A percentile compares a stretch with the other conserved stretches of the same genome.
These are phyloP conservation scores for Pachypanchax playfairii DNA, from an alignment of 2,113 vertebrate genomes.

Conservation along the genomic window DNA sequence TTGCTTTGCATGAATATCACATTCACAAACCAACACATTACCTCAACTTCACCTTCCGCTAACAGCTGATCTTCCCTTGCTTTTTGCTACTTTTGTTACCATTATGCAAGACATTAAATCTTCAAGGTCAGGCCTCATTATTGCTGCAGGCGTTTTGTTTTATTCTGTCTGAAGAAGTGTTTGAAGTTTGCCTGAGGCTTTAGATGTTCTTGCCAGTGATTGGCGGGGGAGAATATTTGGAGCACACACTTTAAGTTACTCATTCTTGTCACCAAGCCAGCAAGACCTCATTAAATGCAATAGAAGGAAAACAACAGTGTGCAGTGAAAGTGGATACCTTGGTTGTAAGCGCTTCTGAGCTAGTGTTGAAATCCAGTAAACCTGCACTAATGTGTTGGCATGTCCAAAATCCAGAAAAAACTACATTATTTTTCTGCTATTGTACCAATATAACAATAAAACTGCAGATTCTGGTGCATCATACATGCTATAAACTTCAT, in stretches of 20 bases:
- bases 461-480: no score
- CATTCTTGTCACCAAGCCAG: slow-evolving; percentile 41
- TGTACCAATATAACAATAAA: not conserved
- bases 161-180: slow-evolving; percentile 61
- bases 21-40: slow-evolving; percentile 18
- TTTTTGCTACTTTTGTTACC: slow-evolving; percentile 48
- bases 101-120: slow-evolving; percentile 49
- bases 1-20: not conserved
- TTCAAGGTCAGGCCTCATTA: slow-evolving; percentile 54
- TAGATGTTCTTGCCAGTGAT: slow-evolving; percentile 60
- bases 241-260: slow-evolving; percentile 35
- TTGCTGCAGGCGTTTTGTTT: slow-evolving; percentile 44
- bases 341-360: not conserved
- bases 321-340: slow-evolving; percentile 16
- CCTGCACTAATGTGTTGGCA: not conserved
- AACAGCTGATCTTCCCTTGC: slow-evolving; percentile 40
- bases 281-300: slow-evolving; percentile 55
- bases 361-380: slow-evolving; percentile 16
- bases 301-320: slow-evolving; percentile 17
- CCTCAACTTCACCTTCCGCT: slow-evolving; percentile 3
- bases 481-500: not conserved
- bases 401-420: slow-evolving; percentile 9
- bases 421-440: not conserved
- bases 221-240: slow-evolving; percentile 20
- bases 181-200: slow-evolving; percentile 48